phyloP scores from a whole-genome alignment of 1,140 invertebrate species.

The Ostrea edulis region DNA sequence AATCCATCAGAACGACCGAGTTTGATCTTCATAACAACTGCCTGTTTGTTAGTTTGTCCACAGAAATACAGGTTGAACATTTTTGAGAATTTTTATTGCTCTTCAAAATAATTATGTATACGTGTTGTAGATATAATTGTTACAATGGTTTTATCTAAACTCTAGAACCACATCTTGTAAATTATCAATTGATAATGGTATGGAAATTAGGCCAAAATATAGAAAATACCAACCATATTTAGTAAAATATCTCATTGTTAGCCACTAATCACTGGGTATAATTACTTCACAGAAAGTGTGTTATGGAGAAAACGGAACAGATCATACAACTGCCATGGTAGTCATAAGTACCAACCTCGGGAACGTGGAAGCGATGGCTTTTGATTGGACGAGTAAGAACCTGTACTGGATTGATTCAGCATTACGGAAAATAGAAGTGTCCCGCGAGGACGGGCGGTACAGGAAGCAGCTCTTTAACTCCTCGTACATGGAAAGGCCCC shows the following conservation, averaged over 20 bases:
- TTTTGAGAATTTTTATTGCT: neutral
- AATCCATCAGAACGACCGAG: slow-evolving; percentile 55
- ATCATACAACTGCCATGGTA: neutral
- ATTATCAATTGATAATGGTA: neutral
- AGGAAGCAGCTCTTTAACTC: slow-evolving; percentile 60
- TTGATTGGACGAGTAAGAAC: slow-evolving; percentile 71
- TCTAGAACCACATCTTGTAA: neutral
- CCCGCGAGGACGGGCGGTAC: slow-evolving; percentile 85
- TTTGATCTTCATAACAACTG: slow-evolving; percentile 72
- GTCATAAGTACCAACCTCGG: slow-evolving; percentile 73
- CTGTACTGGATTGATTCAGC: slow-evolving; percentile 75
- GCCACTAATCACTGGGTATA: neutral
- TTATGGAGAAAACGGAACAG: slow-evolving; percentile 21
- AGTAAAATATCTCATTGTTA: too few species aligned
- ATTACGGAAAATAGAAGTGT: slow-evolving; percentile 85
- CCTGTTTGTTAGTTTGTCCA: slow-evolving; percentile 61
- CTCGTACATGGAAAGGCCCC: slow-evolving; percentile 62
- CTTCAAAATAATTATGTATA: neutral
- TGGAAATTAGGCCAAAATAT: too few species aligned
- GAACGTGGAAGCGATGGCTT: slow-evolving; percentile 66
- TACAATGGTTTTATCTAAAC: neutral
- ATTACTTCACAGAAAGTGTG: slow-evolving; percentile 1
- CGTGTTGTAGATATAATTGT: neutral
- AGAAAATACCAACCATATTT: too few species aligned
- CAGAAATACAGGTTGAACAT: neutral